Percentiles rank a stretch among this genome's conserved stretches.
Conservation (phyloP, 1,140 invertebrate species). For the Danaus plexippus region DNA sequence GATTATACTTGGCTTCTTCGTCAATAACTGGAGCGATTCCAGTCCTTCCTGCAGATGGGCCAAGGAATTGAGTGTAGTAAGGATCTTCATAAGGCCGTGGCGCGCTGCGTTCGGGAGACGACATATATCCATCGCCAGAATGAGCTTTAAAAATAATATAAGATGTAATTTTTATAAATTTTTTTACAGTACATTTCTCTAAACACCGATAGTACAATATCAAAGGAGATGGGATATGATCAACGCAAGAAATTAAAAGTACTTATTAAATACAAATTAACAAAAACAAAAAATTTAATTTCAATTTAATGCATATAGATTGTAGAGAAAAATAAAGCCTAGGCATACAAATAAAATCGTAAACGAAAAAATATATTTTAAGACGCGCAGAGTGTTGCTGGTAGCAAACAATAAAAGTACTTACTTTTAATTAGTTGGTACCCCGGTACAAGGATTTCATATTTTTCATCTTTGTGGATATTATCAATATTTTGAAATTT, state of each 20-base stretch:
- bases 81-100: slow-evolving; percentile 85
- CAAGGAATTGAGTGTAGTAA: slow-evolving; percentile 85
- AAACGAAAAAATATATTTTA: too few relatives aligned
- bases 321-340: too few relatives aligned
- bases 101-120: slow-evolving; percentile 85
- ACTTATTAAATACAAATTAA: too few relatives aligned
- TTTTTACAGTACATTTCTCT: not conserved
- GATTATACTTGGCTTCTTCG: slow-evolving; percentile 87
- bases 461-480: too few relatives aligned
- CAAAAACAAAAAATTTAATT: too few relatives aligned
- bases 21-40: slow-evolving; percentile 91
- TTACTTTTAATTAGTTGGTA: too few relatives aligned
- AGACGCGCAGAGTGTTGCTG: too few relatives aligned
- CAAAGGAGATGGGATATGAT: slow-evolving; percentile 3
- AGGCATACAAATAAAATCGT: too few relatives aligned
- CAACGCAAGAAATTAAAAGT: not conserved
- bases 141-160: slow-evolving; percentile 41
- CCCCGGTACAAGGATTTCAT: too few relatives aligned
- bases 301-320: too few relatives aligned
- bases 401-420: too few relatives aligned
- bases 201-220: not conserved
- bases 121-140: slow-evolving; percentile 86
- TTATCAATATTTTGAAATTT: too few relatives aligned
- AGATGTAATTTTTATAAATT: not conserved
- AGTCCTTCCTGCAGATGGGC: slow-evolving; percentile 72